A percentile compares a stretch with the other conserved stretches of the same genome.
Conservation (phyloP, 2,888 invertebrate species). For the Cheiracanthium punctorium region DNA sequence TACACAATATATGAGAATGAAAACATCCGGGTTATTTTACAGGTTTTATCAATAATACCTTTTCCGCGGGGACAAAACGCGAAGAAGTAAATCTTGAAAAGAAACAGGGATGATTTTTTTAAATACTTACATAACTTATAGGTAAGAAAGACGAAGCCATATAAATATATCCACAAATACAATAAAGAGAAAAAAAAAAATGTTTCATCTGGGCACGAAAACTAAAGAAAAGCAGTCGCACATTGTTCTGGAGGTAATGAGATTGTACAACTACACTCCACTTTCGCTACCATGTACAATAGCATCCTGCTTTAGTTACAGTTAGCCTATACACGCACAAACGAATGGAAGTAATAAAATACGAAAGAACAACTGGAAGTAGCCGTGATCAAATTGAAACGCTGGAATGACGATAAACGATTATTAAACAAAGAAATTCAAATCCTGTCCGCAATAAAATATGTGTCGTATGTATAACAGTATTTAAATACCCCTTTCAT, state of each 20-base stretch:
- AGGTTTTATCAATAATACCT: too few relatives aligned
- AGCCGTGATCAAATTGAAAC: too few relatives aligned
- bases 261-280: not conserved
- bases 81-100: not conserved
- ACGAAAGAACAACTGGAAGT: not conserved
- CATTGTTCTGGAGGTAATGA: not conserved
- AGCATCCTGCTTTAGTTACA: constrained; percentile 3
- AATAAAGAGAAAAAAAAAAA: not conserved
- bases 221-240: not conserved
- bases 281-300: not conserved
- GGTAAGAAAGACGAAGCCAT: not conserved
- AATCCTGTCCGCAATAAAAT: too few relatives aligned
- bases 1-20: too few relatives aligned
- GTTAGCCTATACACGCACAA: too few relatives aligned
- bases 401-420: too few relatives aligned
- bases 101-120: not conserved
- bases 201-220: not conserved
- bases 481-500: too few relatives aligned
- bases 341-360: not conserved
- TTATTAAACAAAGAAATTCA: too few relatives aligned
- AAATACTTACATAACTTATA: not conserved
- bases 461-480: too few relatives aligned
- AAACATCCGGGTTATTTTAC: too few relatives aligned
- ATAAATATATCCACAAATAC: not conserved
- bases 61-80: too few relatives aligned